These are phyloP conservation scores for Globodera ellingtonae DNA, from an alignment of 1,140 invertebrate genomes.

Conservation along the genomic window DNA sequence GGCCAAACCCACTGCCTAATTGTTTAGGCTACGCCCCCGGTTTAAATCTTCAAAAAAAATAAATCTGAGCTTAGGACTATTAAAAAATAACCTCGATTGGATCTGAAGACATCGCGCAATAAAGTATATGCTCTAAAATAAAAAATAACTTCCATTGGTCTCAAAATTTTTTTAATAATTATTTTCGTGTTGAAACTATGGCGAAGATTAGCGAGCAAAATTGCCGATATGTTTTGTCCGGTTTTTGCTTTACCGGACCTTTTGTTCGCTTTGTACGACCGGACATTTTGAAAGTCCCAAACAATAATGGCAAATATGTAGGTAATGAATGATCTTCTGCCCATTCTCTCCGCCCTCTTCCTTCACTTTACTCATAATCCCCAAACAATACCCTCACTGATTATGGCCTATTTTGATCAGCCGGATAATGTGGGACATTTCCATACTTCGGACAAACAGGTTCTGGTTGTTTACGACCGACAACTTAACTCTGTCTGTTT, in stretches of 20 bases:
- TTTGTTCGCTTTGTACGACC: too few relatives aligned
- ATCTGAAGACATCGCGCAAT: not conserved
- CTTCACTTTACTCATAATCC: not conserved
- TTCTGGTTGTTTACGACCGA: constrained; percentile 13
- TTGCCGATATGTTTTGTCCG: too few relatives aligned
- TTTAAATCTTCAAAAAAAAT: too few relatives aligned
- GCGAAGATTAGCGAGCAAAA: too few relatives aligned
- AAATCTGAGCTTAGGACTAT: too few relatives aligned
- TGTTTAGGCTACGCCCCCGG: too few relatives aligned
- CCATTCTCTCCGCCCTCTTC: not conserved
- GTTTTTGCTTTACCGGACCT: too few relatives aligned
- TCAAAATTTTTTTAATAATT: not conserved
- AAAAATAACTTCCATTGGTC: too few relatives aligned
- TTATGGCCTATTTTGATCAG: constrained; percentile 76
- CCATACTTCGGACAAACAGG: constrained; percentile 49
- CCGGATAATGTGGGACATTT: constrained; percentile 71
- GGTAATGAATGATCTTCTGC: not conserved
- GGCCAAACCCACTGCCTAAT: too few relatives aligned
- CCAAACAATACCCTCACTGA: constrained; percentile 65
- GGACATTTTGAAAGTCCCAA: too few relatives aligned
- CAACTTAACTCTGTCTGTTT: not conserved
- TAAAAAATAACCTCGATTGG: not conserved
- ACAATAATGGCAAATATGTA: too few relatives aligned
- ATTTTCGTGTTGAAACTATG: too few relatives aligned
- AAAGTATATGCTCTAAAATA: not conserved